These are phyloP conservation scores for Ia io DNA, from an alignment of 2,113 vertebrate genomes.

Conservation along the genomic window DNA sequence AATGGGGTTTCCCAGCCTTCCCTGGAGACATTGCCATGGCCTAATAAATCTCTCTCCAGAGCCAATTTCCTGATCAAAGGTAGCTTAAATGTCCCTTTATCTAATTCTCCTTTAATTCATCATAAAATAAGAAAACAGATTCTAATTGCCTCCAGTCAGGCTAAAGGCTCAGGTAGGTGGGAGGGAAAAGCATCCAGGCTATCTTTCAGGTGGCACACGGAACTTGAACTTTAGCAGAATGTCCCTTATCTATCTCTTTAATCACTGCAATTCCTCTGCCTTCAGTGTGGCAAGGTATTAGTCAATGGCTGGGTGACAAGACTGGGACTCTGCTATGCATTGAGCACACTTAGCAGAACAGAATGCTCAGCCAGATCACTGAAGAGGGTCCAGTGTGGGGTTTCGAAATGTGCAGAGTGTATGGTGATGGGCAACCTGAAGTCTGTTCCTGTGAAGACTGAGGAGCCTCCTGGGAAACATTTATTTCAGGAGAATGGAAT, in stretches of 20 bases:
- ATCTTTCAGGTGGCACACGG: neutral
- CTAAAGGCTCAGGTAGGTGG: neutral
- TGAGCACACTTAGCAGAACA: neutral
- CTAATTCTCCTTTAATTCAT: neutral
- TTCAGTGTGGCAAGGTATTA: neutral
- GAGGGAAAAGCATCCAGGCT: neutral
- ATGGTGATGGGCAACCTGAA: neutral
- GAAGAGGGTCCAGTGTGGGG: neutral
- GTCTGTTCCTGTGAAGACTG: neutral
- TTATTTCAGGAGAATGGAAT: neutral
- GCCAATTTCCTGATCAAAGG: neutral
- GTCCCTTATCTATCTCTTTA: neutral
- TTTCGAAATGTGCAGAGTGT: neutral
- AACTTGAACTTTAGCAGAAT: neutral
- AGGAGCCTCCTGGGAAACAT: neutral
- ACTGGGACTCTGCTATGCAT: rapidly evolving
- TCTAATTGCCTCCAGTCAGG: neutral
- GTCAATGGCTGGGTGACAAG: too few relatives aligned
- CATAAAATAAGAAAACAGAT: neutral
- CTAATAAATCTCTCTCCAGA: neutral
- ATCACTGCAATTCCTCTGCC: neutral
- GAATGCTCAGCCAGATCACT: neutral
- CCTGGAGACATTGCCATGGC: neutral
- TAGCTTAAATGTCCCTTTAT: neutral
- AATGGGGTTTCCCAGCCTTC: neutral